Conservation (phyloP, 2,888 invertebrate species). For the Limenitis camilla region DNA sequence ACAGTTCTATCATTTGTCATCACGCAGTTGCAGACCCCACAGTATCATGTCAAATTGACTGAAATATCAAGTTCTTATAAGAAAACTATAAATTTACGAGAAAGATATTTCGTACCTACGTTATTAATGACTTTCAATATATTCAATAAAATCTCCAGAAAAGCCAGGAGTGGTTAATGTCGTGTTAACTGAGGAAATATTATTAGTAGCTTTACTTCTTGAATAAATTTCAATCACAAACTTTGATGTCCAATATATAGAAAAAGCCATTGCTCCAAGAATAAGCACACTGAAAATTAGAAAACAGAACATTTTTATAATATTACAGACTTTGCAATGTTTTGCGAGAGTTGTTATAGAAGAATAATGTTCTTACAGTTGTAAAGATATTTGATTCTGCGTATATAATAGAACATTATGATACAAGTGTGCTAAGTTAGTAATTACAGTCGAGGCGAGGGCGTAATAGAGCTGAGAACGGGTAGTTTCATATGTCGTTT, state of each 20-base stretch:
- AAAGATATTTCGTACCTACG: constrained; percentile 3
- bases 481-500: no score
- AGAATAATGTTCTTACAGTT: neutral
- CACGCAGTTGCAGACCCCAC: no score
- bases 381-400: neutral
- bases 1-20: no score
- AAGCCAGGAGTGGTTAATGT: constrained; percentile 12
- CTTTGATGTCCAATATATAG: constrained; percentile 46
- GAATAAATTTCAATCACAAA: constrained; percentile 34
- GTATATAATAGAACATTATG: no score
- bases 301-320: neutral
- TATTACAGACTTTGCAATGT: neutral
- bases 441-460: no score
- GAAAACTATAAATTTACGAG: neutral
- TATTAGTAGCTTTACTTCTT: constrained; percentile 5
- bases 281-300: constrained; percentile 35
- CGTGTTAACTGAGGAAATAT: neutral
- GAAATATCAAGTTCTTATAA: no score
- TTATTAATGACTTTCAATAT: constrained; percentile 25
- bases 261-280: constrained; percentile 43
- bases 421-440: no score
- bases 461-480: no score
- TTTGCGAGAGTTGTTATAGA: neutral
- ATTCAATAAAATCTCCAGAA: constrained; percentile 33
- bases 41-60: no score